phyloP scores from a whole-genome alignment of 2,888 invertebrate genomes.

The Cheilosia vulpina region DNA sequence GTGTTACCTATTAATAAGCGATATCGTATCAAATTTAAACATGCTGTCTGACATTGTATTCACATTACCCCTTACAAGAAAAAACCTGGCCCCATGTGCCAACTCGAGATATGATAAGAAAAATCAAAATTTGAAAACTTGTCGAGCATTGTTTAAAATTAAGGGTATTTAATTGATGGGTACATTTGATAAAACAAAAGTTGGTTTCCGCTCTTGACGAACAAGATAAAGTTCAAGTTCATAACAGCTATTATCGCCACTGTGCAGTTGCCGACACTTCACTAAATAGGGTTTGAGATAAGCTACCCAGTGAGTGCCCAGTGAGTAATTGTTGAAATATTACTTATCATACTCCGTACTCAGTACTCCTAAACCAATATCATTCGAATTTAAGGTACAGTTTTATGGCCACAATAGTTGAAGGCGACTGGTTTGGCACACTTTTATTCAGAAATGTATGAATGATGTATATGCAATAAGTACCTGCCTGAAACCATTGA shows the following conservation, averaged over 20 bases:
- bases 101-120: slow-evolving; percentile 33
- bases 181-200: slow-evolving; percentile 9
- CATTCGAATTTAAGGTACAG: too few species aligned
- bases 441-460: too few species aligned
- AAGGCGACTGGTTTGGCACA: too few species aligned
- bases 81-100: slow-evolving; percentile 8
- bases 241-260: background rate
- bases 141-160: slow-evolving; percentile 28
- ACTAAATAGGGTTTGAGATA: background rate
- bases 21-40: slow-evolving; percentile 36
- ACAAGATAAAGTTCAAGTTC: slow-evolving; percentile 23
- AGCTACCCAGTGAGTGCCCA: too few species aligned
- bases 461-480: background rate
- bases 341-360: too few species aligned
- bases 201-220: slow-evolving; percentile 23
- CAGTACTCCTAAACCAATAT: too few species aligned
- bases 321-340: too few species aligned
- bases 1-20: slow-evolving; percentile 16
- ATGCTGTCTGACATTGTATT: slow-evolving; percentile 54
- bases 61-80: slow-evolving; percentile 56
- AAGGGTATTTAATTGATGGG: slow-evolving; percentile 27
- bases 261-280: background rate
- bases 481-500: background rate
- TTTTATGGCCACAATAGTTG: background rate
- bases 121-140: slow-evolving; percentile 36